Conservation (phyloP, 2,797 vertebrate genomes). For the Neosilurus mollespiculum region DNA sequence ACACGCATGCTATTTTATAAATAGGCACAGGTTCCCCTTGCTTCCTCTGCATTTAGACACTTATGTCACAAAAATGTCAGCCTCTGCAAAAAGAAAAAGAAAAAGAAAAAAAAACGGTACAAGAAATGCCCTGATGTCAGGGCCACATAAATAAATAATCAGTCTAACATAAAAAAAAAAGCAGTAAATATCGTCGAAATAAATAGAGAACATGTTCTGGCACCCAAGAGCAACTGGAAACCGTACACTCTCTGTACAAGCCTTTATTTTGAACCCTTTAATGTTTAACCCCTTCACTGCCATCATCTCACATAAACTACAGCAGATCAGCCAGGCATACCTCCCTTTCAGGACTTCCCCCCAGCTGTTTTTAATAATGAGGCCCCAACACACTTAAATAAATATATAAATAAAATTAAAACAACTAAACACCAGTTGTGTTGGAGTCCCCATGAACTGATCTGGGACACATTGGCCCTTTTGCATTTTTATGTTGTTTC, state of each 20-base stretch:
- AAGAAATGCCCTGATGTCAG: background rate
- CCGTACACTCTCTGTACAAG: background rate
- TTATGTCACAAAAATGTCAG: slow-evolving; percentile 48
- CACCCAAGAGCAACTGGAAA: no score
- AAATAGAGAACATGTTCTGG: background rate
- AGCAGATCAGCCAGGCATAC: slow-evolving; percentile 44
- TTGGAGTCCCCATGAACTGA: background rate
- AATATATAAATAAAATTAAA: no score
- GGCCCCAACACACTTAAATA: background rate
- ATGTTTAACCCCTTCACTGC: background rate
- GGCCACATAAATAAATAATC: background rate
- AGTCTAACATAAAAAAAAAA: background rate
- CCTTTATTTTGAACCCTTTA: background rate
- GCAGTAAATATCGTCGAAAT: background rate
- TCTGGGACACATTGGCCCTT: background rate
- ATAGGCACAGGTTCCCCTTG: slow-evolving; percentile 74
- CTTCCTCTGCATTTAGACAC: slow-evolving; percentile 37
- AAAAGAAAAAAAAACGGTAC: slow-evolving; percentile 4
- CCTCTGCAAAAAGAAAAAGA: slow-evolving; percentile 37
- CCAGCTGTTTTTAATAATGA: background rate
- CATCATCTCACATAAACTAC: slow-evolving; percentile 34
- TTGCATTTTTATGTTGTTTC: background rate
- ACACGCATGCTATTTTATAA: slow-evolving; percentile 67
- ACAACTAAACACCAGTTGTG: background rate
- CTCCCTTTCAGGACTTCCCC: slow-evolving; percentile 8